Base-by-base conservation (phyloP, 2,113 vertebrate species). In the Baryphthengus martii region DNA sequence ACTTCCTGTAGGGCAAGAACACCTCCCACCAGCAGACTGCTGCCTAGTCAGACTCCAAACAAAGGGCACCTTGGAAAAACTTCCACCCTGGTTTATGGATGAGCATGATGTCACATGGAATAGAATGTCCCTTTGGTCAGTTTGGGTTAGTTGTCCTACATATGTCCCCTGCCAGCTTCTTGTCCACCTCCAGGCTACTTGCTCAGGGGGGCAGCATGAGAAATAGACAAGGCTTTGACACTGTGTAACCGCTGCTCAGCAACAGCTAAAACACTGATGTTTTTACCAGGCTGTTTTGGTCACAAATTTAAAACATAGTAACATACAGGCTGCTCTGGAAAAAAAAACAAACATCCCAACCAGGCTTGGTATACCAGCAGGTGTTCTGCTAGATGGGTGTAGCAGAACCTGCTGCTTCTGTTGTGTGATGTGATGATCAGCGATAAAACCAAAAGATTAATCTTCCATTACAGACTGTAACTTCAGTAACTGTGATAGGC, bases 191-290 rank as follows among this genome's bases (percentile, higher is more conserved):
- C 8, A 49, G 16, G 4, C 20, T 28, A 20, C 66, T 49, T 0
- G 0, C 26, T 63, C n/a, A 47, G n/a, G 26, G 8, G 8, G 13
- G 6, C 13, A 55, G 5, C 3, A 1, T 20, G 45, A 70, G 28
- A 50, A 78, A 19, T 44, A 66, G n/a, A 39, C 55, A 16, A 42
- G 8, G 8, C 11, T 59, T 33, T 71, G 35, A n/a, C 7, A n/a
- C n/a, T n/a, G n/a, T n/a, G n/a, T n/a, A n/a, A n/a, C n/a, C n/a
- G n/a, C n/a, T n/a, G n/a, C n/a, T 58, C 42, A 72, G 9, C n/a
- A 75, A 21, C 10, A 83, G 26, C 8, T 47, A 9, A 67, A 75
- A 42, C 18, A 39, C 1, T 42, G 13, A 18, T 58, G 5, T 26
- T 13, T 39, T 44, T n/a, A n/a, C n/a, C n/a, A n/a, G n/a, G 28